Evolutionary conservation across 2,797 vertebrate genomes (phyloP), one percentile per base, ranked within the genome.

Genomic region (Cercopithecus hamlyni): DNA sequence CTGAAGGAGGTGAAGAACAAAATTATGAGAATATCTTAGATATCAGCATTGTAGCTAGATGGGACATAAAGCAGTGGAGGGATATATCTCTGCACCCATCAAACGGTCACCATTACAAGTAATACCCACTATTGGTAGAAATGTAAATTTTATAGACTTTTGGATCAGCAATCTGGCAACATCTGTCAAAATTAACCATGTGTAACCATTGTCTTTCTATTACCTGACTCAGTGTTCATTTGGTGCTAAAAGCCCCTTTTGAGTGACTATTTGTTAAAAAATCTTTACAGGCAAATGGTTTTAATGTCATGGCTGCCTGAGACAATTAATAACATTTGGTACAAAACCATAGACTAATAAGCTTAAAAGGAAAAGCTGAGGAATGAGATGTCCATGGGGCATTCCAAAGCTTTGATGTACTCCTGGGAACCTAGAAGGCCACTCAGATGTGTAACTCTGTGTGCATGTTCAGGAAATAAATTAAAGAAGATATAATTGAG

Each of bases 271-370:
- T 84, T 88, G 77, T 79, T 43, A 64, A 79, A 77, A 91, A 91
- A 88, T 14, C 67, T 84, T 91, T 88, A 90, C 24, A 84, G 52
- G 77, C 61, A 88, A 73, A 88, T 77, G n/a, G 61, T 88, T 95
- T 80, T 88, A 84, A 92, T 85, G 61, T 82, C 75, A 67, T 82
- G 45, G 39, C 11, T 81, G 64, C 90, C 80, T 39, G 58, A 90
- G 48, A 30, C 27, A 81, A 86, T 70, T 48, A 30, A 82, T 88
- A 92, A 39, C 27, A 93, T 86, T 90, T 93, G 73, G 41, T 48
- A 36, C 15, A 24, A 90, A 95, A 82, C 30, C 43, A 64, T 50
- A 84, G 36, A 64, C 50, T 88, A 95, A 87, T 72, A 95, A 58
- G 64, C 19, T 75, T 91, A 55, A 89, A 84, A 84, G 72, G 27